Evolutionary conservation across 1,140 invertebrate species (phyloP).

Genomic region (Cecropterus lyciades): DNA sequence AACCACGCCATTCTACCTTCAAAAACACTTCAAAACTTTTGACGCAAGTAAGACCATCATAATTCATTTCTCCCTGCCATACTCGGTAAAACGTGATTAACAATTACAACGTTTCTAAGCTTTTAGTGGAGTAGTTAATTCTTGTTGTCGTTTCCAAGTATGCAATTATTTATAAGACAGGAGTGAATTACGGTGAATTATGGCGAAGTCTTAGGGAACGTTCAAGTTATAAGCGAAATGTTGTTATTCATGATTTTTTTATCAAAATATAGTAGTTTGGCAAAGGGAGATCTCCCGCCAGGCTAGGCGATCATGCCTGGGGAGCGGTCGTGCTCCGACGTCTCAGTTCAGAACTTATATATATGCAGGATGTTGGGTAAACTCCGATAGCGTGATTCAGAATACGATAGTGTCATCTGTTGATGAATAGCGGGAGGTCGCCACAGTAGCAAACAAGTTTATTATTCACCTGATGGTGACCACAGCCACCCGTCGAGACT

Average conservation of each 20-base stretch:
- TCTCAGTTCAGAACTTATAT: no score
- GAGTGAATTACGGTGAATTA: slow-evolving; percentile 38
- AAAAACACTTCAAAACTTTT: not conserved
- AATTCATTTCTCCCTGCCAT: not conserved
- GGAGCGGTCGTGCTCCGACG: no score
- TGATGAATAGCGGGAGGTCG: no score
- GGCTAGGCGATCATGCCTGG: no score
- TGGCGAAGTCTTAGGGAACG: not conserved
- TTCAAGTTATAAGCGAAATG: not conserved
- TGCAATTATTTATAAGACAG: slow-evolving; percentile 40
- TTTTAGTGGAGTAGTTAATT: slow-evolving; percentile 11
- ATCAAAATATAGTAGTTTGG: no score
- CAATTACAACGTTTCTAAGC: not conserved
- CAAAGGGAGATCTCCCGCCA: no score
- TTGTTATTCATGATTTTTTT: not conserved
- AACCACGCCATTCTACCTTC: not conserved
- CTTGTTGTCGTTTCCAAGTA: slow-evolving; percentile 30
- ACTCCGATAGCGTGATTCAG: no score
- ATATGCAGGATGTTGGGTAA: no score
- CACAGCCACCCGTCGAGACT: no score
- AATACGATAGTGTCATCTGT: no score
- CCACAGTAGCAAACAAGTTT: no score
- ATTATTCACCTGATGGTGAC: no score
- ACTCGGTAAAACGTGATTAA: slow-evolving; percentile 8
- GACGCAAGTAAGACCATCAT: not conserved